Evolutionary conservation across 2,797 vertebrate species (phyloP).

Genomic region (Numenius phaeopus): DNA sequence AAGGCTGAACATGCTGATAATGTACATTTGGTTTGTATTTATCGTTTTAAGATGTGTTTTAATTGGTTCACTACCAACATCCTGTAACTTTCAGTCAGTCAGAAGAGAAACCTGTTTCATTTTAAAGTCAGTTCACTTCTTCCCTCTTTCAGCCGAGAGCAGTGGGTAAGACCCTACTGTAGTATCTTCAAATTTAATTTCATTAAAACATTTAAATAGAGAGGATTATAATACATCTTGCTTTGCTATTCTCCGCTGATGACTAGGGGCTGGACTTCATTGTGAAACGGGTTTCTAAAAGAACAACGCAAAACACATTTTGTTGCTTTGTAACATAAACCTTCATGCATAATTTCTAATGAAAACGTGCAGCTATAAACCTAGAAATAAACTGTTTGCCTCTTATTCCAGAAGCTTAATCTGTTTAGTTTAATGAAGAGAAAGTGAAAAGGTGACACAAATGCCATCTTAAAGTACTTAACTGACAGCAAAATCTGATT

Average conservation of each 20-base stretch:
- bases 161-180: neutral
- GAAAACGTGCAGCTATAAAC: neutral
- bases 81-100: constrained; percentile 65
- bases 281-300: neutral
- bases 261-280: neutral
- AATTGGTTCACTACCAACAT: constrained; percentile 67
- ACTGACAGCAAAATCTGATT: neutral
- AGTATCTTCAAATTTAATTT: constrained; percentile 39
- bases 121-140: constrained; percentile 65
- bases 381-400: neutral
- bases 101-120: constrained; percentile 72
- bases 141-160: constrained; percentile 13
- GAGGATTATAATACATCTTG: neutral
- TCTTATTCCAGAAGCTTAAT: neutral
- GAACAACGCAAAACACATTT: neutral
- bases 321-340: neutral
- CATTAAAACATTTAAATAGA: constrained; percentile 7
- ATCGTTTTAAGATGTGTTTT: constrained; percentile 59
- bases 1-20: constrained; percentile 72
- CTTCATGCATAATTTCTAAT: neutral
- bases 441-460: neutral
- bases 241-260: neutral
- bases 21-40: constrained; percentile 74
- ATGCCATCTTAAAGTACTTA: neutral
- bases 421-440: constrained; percentile 4